Base-by-base conservation (phyloP, 30 jellyfish, hydroid and myxozoan species). In the Aurelia aurita region DNA sequence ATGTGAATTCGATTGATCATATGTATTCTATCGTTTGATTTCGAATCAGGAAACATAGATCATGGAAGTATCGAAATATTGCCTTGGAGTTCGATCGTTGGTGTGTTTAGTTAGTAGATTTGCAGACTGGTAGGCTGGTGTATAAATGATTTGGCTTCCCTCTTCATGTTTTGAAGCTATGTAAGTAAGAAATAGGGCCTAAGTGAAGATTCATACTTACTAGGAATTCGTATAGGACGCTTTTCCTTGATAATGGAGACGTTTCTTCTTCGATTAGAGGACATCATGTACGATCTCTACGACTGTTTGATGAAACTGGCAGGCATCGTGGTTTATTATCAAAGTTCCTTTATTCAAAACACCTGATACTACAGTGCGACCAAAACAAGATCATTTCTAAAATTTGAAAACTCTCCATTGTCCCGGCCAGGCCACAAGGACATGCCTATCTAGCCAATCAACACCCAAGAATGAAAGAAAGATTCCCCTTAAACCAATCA, bases 381-480 rank as follows among this genome's bases (percentile, higher is more conserved):
- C 93, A 83, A 82, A 82, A 83, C 93, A 83, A 83, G 93, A 83
- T 83, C 93, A 83, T 83, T 83, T 83, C 93, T 83, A 74, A 71
- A 83, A 83, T 83, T 83, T 83, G 93, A 83, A 83, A 81, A 83
- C 80, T 83, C 87, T 60, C 79, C 93, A 69, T 83, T 83, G 93
- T 83, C 69, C 59, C 84, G 87, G 65, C 23, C 72, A 69, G 80
- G 87, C 93, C 93, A 83, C 93, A 83, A 83, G 93, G 84, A 83
- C 93, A 83, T 68, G 69, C 80, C 82, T 5, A 46, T 58, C 31
- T 47, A 44, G 75, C 93, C 93, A 83, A 83, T 83, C 93, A 83
- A 44, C 46, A 5, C 5, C 10, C 74, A 20, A 43, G 21, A 12
- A 58, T 12, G 6, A 25, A 27, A 18, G 8, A 27, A 19, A 20